A percentile compares a stretch with the other conserved stretches of the same genome.
Evolutionary conservation across 2,113 vertebrate genomes (phyloP).

Genomic region (Nesogale talazaci): DNA sequence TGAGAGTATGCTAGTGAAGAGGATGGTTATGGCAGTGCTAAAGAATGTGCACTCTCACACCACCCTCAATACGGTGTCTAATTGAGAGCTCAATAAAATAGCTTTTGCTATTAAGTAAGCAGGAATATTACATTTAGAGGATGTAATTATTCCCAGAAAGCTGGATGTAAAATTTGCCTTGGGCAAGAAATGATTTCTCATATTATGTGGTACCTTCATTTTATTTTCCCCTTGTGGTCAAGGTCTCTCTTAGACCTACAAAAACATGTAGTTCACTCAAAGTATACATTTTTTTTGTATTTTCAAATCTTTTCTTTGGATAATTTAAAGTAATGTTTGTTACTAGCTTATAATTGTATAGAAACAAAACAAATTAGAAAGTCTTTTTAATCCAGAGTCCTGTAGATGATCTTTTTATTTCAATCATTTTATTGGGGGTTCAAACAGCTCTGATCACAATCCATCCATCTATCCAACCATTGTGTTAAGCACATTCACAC

Average conservation of each 20-base stretch:
- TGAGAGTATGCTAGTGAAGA: neutral
- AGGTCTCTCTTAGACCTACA: neutral
- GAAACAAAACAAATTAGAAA: neutral
- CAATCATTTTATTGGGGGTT: too few relatives aligned
- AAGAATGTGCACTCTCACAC: neutral
- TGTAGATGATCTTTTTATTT: neutral
- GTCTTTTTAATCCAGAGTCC: neutral
- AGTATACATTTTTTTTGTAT: neutral
- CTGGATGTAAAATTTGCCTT: neutral
- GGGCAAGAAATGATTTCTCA: neutral
- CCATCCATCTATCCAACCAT: too few relatives aligned
- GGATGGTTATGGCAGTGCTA: neutral
- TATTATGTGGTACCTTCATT: neutral
- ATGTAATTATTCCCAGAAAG: neutral
- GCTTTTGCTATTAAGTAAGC: neutral
- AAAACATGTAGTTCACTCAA: neutral
- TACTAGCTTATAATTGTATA: slow-evolving; percentile 32
- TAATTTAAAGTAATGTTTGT: neutral
- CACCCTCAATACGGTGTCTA: neutral
- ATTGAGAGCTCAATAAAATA: neutral
- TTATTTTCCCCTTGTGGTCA: neutral
- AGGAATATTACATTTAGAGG: neutral
- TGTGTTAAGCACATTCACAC: too few relatives aligned
- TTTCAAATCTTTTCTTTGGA: slow-evolving; percentile 40
- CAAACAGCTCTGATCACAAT: too few relatives aligned